Percentiles rank a stretch among this genome's conserved stretches.
phyloP scores from a whole-genome alignment of 2,797 vertebrate genomes.

The Gastrophryne carolinensis region DNA sequence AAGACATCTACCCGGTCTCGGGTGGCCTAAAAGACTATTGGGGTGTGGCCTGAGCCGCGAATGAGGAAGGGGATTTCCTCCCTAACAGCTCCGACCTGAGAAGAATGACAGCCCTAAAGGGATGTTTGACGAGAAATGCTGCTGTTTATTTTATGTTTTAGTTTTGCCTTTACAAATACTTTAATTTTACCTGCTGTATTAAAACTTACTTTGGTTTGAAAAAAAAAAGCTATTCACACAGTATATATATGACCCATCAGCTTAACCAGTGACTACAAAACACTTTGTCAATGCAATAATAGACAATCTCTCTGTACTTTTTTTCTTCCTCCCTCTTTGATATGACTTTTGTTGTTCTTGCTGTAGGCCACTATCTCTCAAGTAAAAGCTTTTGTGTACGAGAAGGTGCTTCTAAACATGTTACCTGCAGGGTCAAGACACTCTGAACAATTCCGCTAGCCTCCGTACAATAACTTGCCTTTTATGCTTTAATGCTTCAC shows the following conservation, averaged over 20 bases:
- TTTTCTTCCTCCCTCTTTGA: conserved; percentile 47
- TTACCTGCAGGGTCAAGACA: conserved; percentile 61
- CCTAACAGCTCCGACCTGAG: too few relatives aligned
- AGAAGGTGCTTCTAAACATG: conserved; percentile 58
- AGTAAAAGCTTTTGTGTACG: conserved; percentile 56
- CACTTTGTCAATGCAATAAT: background rate
- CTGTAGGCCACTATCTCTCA: conserved; percentile 56
- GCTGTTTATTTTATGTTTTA: too few relatives aligned
- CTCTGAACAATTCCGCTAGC: conserved; percentile 15
- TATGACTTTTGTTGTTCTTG: conserved; percentile 55
- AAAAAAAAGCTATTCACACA: background rate
- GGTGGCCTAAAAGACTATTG: too few relatives aligned
- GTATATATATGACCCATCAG: background rate
- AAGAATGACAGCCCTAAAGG: too few relatives aligned
- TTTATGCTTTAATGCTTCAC: conserved; percentile 15
- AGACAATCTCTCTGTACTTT: background rate
- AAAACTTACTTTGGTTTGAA: background rate
- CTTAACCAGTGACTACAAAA: background rate
- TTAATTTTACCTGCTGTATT: too few relatives aligned
- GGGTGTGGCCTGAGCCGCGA: too few relatives aligned
- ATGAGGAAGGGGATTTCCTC: too few relatives aligned
- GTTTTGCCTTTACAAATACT: too few relatives aligned
- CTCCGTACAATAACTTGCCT: conserved; percentile 14
- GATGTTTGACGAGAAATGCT: too few relatives aligned
- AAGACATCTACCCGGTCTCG: too few relatives aligned